Evolutionary conservation across 2,888 invertebrate species (phyloP).

Genomic region (Helicoverpa assulta): DNA sequence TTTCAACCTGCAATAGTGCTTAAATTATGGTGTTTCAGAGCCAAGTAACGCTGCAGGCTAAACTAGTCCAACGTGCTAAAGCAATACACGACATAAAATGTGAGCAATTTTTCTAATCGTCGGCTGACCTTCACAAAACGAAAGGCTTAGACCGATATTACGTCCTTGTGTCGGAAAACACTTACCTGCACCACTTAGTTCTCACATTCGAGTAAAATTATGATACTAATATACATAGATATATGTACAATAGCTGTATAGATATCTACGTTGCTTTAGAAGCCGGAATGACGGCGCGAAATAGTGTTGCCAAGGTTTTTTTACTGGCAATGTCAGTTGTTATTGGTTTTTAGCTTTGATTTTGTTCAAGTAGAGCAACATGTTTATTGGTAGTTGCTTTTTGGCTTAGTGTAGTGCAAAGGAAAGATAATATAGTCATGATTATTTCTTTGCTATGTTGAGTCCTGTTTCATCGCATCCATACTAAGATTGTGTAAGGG

Average conservation of each 20-base stretch:
- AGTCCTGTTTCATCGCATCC: background rate
- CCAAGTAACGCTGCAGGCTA: background rate
- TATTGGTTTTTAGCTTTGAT: background rate
- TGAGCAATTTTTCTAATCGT: conserved; percentile 54
- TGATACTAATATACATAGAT: conserved; percentile 12
- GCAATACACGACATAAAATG: conserved; percentile 20
- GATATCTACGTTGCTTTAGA: background rate
- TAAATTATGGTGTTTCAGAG: background rate
- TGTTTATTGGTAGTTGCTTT: background rate
- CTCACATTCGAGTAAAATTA: conserved; percentile 55
- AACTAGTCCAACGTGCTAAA: background rate
- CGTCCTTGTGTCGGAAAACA: conserved; percentile 57
- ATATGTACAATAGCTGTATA: background rate
- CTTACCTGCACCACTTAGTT: conserved; percentile 50
- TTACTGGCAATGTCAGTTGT: background rate
- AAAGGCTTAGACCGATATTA: conserved; percentile 55
- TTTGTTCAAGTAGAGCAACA: background rate
- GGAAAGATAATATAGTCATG: background rate
- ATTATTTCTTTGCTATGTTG: background rate
- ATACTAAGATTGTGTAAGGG: background rate
- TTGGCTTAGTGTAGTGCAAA: background rate
- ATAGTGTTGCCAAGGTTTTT: background rate
- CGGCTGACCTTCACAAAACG: conserved; percentile 55
- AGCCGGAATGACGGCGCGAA: conserved; percentile 1
- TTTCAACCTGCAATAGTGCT: background rate